Percentiles rank a stretch among this genome's conserved stretches.
Evolutionary conservation across 2,113 vertebrate genomes (phyloP).

Genomic region (Sinocyclocheilus maitianheensis): DNA sequence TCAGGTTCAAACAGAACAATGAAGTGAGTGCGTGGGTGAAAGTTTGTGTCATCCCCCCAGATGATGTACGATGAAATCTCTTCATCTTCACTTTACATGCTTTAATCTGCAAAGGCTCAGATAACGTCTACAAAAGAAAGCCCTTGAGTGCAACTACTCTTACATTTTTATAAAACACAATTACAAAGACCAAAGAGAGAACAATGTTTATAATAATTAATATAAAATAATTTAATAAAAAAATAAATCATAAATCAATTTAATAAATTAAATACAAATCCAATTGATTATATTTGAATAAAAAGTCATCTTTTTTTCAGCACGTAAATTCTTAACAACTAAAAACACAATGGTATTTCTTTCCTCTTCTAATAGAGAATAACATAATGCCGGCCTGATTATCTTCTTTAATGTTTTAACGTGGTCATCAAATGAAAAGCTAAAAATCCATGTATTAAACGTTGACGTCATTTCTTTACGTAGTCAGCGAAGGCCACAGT

Average conservation of each 20-base stretch:
- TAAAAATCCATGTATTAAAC: conserved; percentile 7
- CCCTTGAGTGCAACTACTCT: neutral
- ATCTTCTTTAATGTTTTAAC: neutral
- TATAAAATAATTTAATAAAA: neutral
- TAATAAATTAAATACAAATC: neutral
- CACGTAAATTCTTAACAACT: neutral
- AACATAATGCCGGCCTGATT: neutral
- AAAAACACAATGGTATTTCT: neutral
- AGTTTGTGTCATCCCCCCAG: conserved; percentile 24
- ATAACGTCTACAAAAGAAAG: neutral
- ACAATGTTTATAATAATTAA: neutral
- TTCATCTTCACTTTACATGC: conserved; percentile 42
- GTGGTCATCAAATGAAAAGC: conserved; percentile 1
- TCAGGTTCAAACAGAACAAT: neutral
- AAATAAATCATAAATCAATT: neutral
- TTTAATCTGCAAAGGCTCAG: conserved; percentile 4
- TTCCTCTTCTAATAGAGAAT: neutral
- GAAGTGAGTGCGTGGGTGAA: neutral
- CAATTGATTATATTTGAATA: neutral
- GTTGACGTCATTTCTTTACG: conserved; percentile 25
- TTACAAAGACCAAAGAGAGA: neutral
- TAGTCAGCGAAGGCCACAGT: neutral
- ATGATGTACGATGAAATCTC: conserved; percentile 35
- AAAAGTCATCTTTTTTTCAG: neutral
- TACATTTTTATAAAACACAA: neutral